Evolutionary conservation across 2,113 vertebrate species (phyloP).

Genomic region (Sclerurus mexicanus): DNA sequence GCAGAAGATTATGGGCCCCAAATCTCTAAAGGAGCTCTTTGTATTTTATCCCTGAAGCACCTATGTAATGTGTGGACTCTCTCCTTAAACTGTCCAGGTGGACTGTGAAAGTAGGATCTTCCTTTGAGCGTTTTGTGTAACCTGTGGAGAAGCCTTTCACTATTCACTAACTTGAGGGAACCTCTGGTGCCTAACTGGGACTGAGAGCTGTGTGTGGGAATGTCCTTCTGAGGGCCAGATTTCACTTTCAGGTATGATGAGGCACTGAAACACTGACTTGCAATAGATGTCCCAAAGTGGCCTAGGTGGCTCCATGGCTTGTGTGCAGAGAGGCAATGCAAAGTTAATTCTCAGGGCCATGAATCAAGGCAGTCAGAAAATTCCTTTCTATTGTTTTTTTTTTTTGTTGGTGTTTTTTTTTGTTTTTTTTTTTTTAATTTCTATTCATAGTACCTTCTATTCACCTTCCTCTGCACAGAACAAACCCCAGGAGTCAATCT

Average conservation of each 20-base stretch:
- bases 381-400: background rate
- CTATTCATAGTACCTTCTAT: background rate
- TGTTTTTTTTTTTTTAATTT: background rate
- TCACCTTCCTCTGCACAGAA: background rate
- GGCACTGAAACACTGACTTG: background rate
- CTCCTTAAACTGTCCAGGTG: background rate
- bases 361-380: background rate
- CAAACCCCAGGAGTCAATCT: background rate
- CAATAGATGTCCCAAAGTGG: background rate
- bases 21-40: background rate
- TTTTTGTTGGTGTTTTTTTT: no score
- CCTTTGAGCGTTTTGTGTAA: background rate
- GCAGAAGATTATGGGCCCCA: background rate
- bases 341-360: background rate
- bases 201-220: background rate
- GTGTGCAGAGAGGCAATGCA: background rate
- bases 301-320: background rate
- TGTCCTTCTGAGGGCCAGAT: background rate
- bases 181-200: fast-evolving
- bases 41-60: background rate
- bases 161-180: background rate
- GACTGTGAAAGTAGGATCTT: background rate
- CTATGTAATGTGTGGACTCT: background rate
- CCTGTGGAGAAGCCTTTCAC: background rate
- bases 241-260: fast-evolving